A percentile compares a stretch with the other conserved stretches of the same genome.
phyloP scores from a whole-genome alignment of 1,140 invertebrate genomes.

The Drosophila sulfurigaster region DNA sequence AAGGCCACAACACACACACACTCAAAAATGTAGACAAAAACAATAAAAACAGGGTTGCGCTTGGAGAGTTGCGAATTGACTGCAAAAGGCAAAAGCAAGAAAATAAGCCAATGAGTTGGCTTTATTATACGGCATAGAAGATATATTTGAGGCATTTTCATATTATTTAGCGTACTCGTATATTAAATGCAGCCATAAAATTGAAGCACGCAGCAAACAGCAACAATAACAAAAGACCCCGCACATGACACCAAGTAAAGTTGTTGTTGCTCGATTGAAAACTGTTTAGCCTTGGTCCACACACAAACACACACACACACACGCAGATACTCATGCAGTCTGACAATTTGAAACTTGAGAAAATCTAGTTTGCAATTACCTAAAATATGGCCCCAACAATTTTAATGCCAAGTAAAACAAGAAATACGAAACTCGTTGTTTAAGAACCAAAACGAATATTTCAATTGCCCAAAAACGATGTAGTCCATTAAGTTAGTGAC shows the following conservation, averaged over 20 bases:
- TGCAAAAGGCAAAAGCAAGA: neutral
- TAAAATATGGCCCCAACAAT: constrained; percentile 14
- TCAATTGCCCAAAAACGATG: neutral
- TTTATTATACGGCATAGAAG: neutral
- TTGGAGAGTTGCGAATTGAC: constrained; percentile 1
- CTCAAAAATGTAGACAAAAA: constrained; percentile 14
- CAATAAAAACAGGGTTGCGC: constrained; percentile 6
- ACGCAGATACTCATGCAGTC: constrained; percentile 3
- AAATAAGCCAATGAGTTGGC: neutral
- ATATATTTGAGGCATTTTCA: constrained; percentile 27
- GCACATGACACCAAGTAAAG: constrained; percentile 30
- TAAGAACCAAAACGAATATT: constrained; percentile 17
- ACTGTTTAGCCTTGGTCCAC: constrained; percentile 42
- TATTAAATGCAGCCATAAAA: constrained; percentile 51
- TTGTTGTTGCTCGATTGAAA: constrained; percentile 42
- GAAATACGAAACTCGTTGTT: constrained; percentile 8
- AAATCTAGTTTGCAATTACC: constrained; percentile 35
- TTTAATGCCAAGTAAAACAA: constrained; percentile 28
- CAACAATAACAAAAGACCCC: constrained; percentile 26
- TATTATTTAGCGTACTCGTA: constrained; percentile 44
- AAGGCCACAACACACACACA: neutral
- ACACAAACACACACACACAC: constrained; percentile 18
- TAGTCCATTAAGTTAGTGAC: too few relatives aligned
- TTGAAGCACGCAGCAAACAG: constrained; percentile 5
- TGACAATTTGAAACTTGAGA: constrained; percentile 35